A percentile compares a stretch with the other conserved stretches of the same genome.
Conservation (phyloP, 2,797 vertebrate genomes). For the Manis javanica region DNA sequence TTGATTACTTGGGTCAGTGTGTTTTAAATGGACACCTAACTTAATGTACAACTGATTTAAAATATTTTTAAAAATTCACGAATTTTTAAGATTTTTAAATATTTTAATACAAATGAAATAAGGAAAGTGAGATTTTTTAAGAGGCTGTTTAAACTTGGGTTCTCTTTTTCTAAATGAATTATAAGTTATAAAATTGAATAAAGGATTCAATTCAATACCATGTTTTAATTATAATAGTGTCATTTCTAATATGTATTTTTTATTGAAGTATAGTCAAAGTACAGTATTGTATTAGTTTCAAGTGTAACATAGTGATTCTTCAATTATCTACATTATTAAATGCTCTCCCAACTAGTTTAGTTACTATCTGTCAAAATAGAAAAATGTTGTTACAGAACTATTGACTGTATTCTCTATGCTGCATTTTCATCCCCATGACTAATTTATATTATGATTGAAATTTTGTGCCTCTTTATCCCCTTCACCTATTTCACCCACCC, state of each 20-base stretch:
- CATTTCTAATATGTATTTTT: neutral
- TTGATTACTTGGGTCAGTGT: neutral
- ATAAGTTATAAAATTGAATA: constrained; percentile 10
- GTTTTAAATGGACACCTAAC: neutral
- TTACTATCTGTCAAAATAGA: too few relatives aligned
- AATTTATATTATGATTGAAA: too few relatives aligned
- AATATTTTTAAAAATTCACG: neutral
- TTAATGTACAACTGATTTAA: constrained; percentile 5
- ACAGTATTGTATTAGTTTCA: too few relatives aligned
- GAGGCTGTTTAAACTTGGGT: neutral
- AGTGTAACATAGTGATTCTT: too few relatives aligned
- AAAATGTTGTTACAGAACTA: too few relatives aligned
- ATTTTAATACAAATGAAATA: constrained; percentile 35
- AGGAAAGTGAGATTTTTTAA: neutral
- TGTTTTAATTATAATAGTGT: neutral
- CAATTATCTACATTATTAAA: too few relatives aligned
- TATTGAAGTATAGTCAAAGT: too few relatives aligned
- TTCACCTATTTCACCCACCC: too few relatives aligned
- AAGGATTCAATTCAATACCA: neutral
- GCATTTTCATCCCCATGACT: too few relatives aligned
- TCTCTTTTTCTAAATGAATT: neutral
- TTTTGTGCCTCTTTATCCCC: too few relatives aligned
- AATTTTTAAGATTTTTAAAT: constrained; percentile 46
- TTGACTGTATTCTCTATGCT: too few relatives aligned
- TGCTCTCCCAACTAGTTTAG: too few relatives aligned